A percentile compares a stretch with the other conserved stretches of the same genome.
Conservation (phyloP, 2,797 vertebrate genomes). For the Syngnathus acus region DNA sequence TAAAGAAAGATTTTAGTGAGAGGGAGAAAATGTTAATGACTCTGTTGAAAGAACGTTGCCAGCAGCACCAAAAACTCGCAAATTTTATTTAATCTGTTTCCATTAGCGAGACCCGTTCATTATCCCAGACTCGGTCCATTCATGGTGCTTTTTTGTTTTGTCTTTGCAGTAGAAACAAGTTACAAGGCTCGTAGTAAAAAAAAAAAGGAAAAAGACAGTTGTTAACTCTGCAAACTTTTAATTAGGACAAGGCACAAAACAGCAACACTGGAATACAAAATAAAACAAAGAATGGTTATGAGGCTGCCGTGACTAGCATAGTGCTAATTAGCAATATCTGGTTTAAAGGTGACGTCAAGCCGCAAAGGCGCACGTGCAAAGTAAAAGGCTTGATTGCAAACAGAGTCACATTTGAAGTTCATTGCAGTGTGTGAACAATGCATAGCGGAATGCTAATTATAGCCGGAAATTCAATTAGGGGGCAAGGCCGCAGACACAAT, state of each 20-base stretch:
- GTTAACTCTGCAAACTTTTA: constrained; percentile 46
- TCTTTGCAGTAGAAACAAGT: constrained; percentile 49
- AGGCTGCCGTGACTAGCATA: constrained; percentile 51
- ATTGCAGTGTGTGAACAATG: background rate
- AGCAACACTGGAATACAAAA: constrained; percentile 55
- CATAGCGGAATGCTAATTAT: background rate
- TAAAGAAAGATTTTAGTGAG: constrained; percentile 18
- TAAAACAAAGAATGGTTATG: constrained; percentile 57
- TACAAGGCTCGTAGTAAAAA: constrained; percentile 46
- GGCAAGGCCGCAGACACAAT: background rate
- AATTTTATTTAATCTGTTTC: constrained; percentile 23
- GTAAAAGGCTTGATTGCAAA: constrained; percentile 18
- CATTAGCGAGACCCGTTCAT: constrained; percentile 24
- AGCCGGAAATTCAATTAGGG: background rate
- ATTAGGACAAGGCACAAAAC: constrained; percentile 57
- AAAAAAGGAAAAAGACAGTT: constrained; percentile 29
- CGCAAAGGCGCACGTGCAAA: constrained; percentile 27
- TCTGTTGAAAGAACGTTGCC: background rate
- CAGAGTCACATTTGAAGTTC: constrained; percentile 24
- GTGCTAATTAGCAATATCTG: constrained; percentile 67
- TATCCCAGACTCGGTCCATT: constrained; percentile 26
- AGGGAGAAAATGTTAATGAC: background rate
- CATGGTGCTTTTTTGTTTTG: constrained; percentile 32
- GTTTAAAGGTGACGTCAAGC: constrained; percentile 20
- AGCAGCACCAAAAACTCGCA: constrained; percentile 16